Percentiles rank a stretch among this genome's conserved stretches.
Evolutionary conservation across 2,888 invertebrate species (phyloP).

Genomic region (Drosophila crucigera): DNA sequence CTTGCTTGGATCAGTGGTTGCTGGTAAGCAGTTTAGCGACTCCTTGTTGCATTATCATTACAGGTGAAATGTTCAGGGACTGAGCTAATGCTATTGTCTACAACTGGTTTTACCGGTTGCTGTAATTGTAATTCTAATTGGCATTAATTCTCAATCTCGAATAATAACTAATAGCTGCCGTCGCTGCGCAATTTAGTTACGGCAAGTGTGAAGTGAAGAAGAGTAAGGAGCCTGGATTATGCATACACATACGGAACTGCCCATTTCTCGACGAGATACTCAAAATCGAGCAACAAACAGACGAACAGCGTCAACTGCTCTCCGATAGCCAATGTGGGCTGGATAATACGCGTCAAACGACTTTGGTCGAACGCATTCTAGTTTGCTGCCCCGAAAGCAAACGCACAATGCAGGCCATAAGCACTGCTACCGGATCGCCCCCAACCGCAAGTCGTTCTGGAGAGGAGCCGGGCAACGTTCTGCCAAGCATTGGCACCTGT

Average conservation of each 20-base stretch:
- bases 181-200: constrained; percentile 62
- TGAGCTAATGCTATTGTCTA: not conserved
- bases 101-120: constrained; percentile 59
- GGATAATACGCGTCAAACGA: constrained; percentile 81
- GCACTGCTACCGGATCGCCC: not conserved
- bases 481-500: constrained; percentile 86
- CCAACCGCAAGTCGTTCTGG: not conserved
- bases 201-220: constrained; percentile 71
- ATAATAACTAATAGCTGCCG: constrained; percentile 18
- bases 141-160: constrained; percentile 14
- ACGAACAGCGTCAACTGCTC: constrained; percentile 52
- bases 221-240: constrained; percentile 69
- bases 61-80: not conserved
- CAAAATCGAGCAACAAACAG: constrained; percentile 37
- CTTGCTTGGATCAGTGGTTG: constrained; percentile 20
- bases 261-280: constrained; percentile 63
- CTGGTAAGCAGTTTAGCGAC: constrained; percentile 44
- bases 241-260: constrained; percentile 77
- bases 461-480: constrained; percentile 56
- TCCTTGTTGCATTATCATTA: not conserved
- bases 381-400: constrained; percentile 85
- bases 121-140: constrained; percentile 15
- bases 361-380: constrained; percentile 85
- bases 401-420: not conserved
- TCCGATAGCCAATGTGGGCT: constrained; percentile 89